These are phyloP conservation scores for Colostygia pectinataria DNA, from an alignment of 2,888 invertebrate species.

Conservation along the genomic window DNA sequence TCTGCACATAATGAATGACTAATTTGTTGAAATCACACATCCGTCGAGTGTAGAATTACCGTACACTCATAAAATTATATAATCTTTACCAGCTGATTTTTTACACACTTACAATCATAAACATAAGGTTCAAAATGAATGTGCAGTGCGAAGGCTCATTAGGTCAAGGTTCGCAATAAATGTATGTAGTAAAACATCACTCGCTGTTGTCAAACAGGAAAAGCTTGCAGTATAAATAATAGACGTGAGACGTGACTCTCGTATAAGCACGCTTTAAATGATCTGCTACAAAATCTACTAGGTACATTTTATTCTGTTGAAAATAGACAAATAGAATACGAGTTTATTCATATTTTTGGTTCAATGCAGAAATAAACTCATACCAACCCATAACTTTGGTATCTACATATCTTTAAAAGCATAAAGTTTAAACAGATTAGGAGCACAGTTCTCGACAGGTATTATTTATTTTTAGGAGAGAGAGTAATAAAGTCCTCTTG, in stretches of 20 bases:
- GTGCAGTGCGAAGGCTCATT: constrained; percentile 25
- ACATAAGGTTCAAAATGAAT: constrained; percentile 16
- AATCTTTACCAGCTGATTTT: constrained; percentile 20
- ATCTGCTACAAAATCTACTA: background rate
- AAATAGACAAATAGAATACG: too few species aligned
- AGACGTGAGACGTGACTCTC: constrained; percentile 2
- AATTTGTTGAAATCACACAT: constrained; percentile 35
- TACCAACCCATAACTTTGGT: too few species aligned
- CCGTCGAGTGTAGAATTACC: constrained; percentile 32
- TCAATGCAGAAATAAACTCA: too few species aligned
- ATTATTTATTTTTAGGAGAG: too few species aligned
- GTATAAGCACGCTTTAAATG: constrained; percentile 11
- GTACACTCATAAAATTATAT: constrained; percentile 32
- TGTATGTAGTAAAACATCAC: constrained; percentile 17
- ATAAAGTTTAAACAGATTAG: too few species aligned
- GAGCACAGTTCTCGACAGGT: too few species aligned
- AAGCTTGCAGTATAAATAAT: constrained; percentile 23
- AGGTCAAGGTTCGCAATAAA: constrained; percentile 31
- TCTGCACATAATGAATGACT: constrained; percentile 33
- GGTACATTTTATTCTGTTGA: too few species aligned
- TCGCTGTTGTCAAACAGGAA: constrained; percentile 20
- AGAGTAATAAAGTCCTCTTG: too few species aligned
- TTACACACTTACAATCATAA: constrained; percentile 5
- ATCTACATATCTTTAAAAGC: too few species aligned
- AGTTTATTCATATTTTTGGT: too few species aligned